Evolutionary conservation across 1,140 invertebrate genomes (phyloP), one percentile per base, ranked within the genome.

Genomic region (Megalonaias nervosa): DNA sequence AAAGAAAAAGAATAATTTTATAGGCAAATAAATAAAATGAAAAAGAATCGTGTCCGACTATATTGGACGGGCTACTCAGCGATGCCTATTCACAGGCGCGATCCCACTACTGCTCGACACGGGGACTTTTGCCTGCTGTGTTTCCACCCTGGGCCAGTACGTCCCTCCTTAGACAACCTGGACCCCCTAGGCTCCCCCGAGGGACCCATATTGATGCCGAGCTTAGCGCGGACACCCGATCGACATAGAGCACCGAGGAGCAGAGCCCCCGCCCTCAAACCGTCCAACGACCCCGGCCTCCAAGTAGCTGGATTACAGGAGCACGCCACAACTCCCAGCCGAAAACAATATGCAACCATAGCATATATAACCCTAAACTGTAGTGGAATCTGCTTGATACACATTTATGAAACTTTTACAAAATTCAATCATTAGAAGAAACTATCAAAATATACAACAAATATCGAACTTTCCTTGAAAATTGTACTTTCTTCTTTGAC

Each of bases 31-130:
- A 80, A 71, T n/a, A 73, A 26, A 26, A 26, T 26, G 61, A 75
- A 96, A 95, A 95, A 93, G 93, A 93, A 92, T 91, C 92, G 92
- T 93, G 96, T 97, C 93, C 95, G 93, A 93, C 93, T 95, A 87
- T 97, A 93, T 97, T 94, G 94, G 93, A 93, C 93, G 92, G 95
- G 96, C 95, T 97, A 93, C 91, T 91, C 92, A 93, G 93, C 92
- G 93, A 93, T 93, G 92, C 93, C 93, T 94, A 96, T 96, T 97
- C 96, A 95, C 95, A 93, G 95, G 94, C 95, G 96, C 96, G 94
- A 96, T 97, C 96, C 96, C 96, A 96, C 96, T 97, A 97, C 96
- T 97, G 95, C 95, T 93, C 94, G 92, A 95, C 95, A 95, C 95
- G 96, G 95, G 94, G 94, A 95, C 95, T 97, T 96, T 96, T 96